phyloP scores from a whole-genome alignment of 2,888 invertebrate species.

The Eudemis profundana region DNA sequence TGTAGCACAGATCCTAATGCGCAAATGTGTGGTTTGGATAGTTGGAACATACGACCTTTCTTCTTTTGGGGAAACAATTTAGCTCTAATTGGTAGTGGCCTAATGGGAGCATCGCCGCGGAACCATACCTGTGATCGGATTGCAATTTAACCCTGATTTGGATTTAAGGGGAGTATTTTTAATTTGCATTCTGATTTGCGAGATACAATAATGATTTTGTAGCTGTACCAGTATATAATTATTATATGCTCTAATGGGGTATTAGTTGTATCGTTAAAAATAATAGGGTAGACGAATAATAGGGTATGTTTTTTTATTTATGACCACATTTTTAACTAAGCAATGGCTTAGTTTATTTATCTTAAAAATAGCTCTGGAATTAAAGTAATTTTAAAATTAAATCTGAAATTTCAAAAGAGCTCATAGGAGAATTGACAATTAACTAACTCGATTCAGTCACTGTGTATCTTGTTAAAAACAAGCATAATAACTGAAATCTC shows the following conservation, averaged over 20 bases:
- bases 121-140: constrained; percentile 37
- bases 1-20: background rate
- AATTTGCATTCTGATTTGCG: background rate
- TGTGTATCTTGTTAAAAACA: no score
- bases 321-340: no score
- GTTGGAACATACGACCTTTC: background rate
- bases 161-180: constrained; percentile 6
- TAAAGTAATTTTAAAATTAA: no score
- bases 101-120: constrained; percentile 34
- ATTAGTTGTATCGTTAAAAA: no score
- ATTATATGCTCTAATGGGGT: background rate
- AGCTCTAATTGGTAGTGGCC: constrained; percentile 38
- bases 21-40: background rate
- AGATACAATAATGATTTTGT: background rate
- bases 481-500: background rate
- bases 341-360: no score
- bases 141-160: constrained; percentile 36
- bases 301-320: no score
- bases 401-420: no score
- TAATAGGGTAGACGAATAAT: no score
- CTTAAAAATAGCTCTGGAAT: no score
- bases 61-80: background rate
- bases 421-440: no score
- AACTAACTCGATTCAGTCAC: no score
- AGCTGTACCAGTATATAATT: background rate